Evolutionary conservation across 2,113 vertebrate species (phyloP).

Genomic region (Hippoglossus stenolepis): DNA sequence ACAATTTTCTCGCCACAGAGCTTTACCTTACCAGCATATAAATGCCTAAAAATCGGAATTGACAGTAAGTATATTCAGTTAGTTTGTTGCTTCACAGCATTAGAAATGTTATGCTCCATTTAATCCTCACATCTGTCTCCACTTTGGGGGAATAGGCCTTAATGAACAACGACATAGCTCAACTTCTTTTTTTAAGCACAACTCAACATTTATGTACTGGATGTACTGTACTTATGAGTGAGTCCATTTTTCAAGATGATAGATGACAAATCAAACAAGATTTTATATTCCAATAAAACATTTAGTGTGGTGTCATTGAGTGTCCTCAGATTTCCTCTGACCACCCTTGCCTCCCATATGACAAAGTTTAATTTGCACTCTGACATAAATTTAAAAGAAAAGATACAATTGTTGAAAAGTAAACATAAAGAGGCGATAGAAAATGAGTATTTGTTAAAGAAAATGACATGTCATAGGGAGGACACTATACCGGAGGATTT

Average conservation of each 20-base stretch:
- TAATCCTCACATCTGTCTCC: constrained; percentile 69
- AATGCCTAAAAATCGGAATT: constrained; percentile 53
- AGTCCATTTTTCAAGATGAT: not conserved
- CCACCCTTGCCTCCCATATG: not conserved
- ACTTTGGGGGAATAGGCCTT: constrained; percentile 44
- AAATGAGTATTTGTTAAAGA: too few relatives aligned
- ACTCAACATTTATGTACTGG: not conserved
- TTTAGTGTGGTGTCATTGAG: not conserved
- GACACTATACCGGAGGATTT: too few relatives aligned
- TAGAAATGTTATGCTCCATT: constrained; percentile 64
- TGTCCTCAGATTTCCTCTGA: not conserved
- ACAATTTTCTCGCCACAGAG: too few relatives aligned
- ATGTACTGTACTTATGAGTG: not conserved
- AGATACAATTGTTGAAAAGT: too few relatives aligned
- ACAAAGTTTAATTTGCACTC: too few relatives aligned
- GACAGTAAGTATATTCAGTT: constrained; percentile 57
- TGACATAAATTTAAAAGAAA: too few relatives aligned
- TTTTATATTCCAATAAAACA: not conserved
- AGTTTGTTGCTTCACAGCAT: constrained; percentile 55
- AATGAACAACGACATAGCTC: not conserved
- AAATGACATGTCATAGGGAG: not conserved
- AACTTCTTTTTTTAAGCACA: constrained; percentile 10
- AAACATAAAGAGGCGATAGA: too few relatives aligned
- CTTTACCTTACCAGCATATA: not conserved
- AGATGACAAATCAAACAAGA: not conserved